Evolutionary conservation across 2,797 vertebrate species (phyloP).

Genomic region (Diceros bicornis): DNA sequence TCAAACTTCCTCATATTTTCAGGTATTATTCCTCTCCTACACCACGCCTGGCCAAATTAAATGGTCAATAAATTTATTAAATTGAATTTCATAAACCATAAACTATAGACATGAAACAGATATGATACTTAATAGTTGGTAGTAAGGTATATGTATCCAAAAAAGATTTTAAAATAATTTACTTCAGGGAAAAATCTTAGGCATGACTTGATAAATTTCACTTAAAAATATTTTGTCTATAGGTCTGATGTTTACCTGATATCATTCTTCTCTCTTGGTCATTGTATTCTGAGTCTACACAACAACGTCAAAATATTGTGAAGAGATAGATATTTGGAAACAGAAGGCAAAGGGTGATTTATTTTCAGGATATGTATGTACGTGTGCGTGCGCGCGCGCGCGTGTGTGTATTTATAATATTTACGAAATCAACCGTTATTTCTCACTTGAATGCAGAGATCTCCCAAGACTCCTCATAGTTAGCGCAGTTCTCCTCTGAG

Average conservation of each 20-base stretch:
- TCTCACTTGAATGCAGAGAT: not conserved
- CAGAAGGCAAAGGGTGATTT: not conserved
- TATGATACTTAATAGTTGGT: not conserved
- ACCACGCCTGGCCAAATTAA: not conserved
- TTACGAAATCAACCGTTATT: not conserved
- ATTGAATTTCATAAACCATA: not conserved
- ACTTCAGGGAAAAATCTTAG: not conserved
- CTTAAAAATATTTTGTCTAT: not conserved
- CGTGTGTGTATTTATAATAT: not conserved
- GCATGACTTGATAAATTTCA: not conserved
- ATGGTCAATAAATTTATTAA: not conserved
- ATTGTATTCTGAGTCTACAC: not conserved
- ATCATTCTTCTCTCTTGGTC: not conserved
- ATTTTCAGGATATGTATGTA: not conserved
- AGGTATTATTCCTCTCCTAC: not conserved
- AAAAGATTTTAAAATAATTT: conserved; percentile 2
- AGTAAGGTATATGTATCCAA: not conserved
- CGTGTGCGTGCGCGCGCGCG: not conserved
- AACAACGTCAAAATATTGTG: not conserved
- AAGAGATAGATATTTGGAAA: not conserved
- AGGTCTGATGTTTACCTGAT: not conserved
- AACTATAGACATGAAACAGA: not conserved
- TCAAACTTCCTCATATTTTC: not conserved
- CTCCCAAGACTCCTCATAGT: not conserved
- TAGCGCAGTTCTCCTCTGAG: not conserved